These are phyloP conservation scores for Triplophysa dalaica DNA, from an alignment of 2,113 vertebrate genomes.

Conservation along the genomic window DNA sequence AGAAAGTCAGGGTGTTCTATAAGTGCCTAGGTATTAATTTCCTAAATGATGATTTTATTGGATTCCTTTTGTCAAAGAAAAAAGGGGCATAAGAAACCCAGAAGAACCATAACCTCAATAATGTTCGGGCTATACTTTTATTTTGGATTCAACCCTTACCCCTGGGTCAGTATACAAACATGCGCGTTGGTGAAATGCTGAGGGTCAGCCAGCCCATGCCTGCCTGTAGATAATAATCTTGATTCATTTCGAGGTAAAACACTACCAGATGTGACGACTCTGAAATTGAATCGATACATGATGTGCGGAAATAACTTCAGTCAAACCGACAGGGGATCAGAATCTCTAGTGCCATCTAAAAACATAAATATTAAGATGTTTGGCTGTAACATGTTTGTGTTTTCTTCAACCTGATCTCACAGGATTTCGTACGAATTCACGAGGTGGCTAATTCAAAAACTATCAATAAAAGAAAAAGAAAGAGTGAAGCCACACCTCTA, in stretches of 20 bases:
- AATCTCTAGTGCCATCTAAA: background rate
- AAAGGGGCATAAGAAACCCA: too few species aligned
- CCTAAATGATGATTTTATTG: background rate
- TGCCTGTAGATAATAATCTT: constrained; percentile 2
- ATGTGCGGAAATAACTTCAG: constrained; percentile 23
- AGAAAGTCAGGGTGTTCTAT: too few species aligned
- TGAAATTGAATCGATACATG: constrained; percentile 6
- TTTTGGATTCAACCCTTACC: background rate
- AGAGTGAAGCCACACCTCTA: too few species aligned
- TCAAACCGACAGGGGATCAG: background rate
- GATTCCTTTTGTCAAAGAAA: background rate
- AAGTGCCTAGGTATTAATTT: too few species aligned
- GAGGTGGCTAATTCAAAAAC: too few species aligned
- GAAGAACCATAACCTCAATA: too few species aligned
- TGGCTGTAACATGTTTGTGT: too few species aligned
- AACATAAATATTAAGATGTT: too few species aligned
- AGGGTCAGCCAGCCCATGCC: background rate
- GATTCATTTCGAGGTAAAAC: constrained; percentile 5
- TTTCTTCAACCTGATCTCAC: too few species aligned
- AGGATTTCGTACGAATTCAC: too few species aligned
- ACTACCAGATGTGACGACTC: constrained; percentile 7
- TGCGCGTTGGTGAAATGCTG: background rate
- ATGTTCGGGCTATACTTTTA: background rate
- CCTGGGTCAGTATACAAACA: constrained; percentile 1
- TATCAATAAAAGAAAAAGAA: too few species aligned